Conservation (phyloP, 2,888 invertebrate species). For the Drosophila buzzatii region DNA sequence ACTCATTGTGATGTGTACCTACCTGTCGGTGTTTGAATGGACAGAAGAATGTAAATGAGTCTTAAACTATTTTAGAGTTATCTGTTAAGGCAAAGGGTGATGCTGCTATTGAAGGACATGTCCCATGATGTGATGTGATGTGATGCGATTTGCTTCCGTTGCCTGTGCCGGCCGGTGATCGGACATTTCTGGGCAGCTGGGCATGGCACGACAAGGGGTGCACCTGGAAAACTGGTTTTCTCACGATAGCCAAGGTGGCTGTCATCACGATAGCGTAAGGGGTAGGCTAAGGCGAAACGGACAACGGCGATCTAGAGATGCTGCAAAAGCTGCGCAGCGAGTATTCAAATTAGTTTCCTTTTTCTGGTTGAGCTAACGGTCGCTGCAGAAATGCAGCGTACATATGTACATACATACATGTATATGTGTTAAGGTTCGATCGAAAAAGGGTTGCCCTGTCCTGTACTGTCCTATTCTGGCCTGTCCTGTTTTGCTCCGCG, state of each 20-base stretch:
- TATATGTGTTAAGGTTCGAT: not conserved
- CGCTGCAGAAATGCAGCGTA: slow-evolving; percentile 1
- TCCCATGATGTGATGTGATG: not conserved
- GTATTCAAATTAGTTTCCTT: slow-evolving; percentile 58
- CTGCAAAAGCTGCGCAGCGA: slow-evolving; percentile 45
- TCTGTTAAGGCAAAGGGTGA: slow-evolving; percentile 10
- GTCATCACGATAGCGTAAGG: slow-evolving; percentile 16
- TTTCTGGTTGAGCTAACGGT: slow-evolving; percentile 5
- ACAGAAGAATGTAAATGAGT: slow-evolving; percentile 23
- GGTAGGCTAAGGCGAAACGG: slow-evolving; percentile 17
- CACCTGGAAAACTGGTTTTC: slow-evolving; percentile 71
- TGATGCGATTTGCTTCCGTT: slow-evolving; percentile 17
- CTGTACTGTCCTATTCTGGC: slow-evolving; percentile 10
- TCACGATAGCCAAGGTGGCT: slow-evolving; percentile 62
- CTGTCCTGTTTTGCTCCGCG: slow-evolving; percentile 18
- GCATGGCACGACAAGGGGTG: slow-evolving; percentile 13
- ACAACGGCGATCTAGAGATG: slow-evolving; percentile 5
- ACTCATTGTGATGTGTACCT: not conserved
- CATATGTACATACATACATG: no score
- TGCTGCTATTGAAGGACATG: slow-evolving; percentile 2
- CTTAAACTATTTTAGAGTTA: not conserved
- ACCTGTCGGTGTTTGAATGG: not conserved
- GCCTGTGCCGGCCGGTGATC: slow-evolving; percentile 17
- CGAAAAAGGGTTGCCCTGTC: slow-evolving; percentile 43
- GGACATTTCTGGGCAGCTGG: slow-evolving; percentile 56